These are phyloP conservation scores for Ophioninae sp. DNA, from an alignment of 2,888 invertebrate species.

Conservation along the genomic window DNA sequence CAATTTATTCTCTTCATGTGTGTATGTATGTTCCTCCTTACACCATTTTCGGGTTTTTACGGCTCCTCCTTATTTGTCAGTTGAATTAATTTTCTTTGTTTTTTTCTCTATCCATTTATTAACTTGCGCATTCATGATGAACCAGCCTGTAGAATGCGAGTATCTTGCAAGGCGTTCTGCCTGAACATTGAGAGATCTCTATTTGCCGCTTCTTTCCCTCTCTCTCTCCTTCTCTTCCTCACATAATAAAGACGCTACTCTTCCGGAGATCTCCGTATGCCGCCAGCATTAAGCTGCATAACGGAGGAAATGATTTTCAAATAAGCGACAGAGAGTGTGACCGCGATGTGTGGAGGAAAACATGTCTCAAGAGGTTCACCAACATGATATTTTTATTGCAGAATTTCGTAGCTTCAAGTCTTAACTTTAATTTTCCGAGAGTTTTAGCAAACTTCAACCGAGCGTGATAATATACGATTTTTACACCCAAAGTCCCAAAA, in stretches of 20 bases:
- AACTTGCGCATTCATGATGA: conserved; percentile 57
- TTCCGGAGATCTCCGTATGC: conserved; percentile 59
- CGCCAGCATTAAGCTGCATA: conserved; percentile 67
- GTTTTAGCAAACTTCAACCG: too few species aligned
- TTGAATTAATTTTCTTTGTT: neutral
- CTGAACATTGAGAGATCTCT: conserved; percentile 21
- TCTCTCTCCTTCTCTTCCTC: conserved; percentile 29
- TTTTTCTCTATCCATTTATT: neutral
- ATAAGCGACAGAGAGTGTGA: conserved; percentile 42
- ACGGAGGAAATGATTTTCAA: conserved; percentile 61
- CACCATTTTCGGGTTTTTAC: too few species aligned
- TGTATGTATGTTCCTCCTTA: too few species aligned
- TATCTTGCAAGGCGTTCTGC: conserved; percentile 57
- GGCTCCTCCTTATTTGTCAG: too few species aligned
- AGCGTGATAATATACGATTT: too few species aligned
- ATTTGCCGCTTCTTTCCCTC: conserved; percentile 7
- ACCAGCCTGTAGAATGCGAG: conserved; percentile 74
- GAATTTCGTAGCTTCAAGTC: neutral
- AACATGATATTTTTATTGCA: conserved; percentile 11
- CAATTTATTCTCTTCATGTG: too few species aligned
- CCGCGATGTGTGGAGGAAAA: conserved; percentile 38
- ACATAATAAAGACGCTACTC: conserved; percentile 74
- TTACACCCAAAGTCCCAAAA: too few species aligned
- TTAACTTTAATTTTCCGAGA: too few species aligned
- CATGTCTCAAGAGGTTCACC: conserved; percentile 14